These are phyloP conservation scores for Grantiella picta DNA, from an alignment of 2,113 vertebrate species.

Conservation along the genomic window DNA sequence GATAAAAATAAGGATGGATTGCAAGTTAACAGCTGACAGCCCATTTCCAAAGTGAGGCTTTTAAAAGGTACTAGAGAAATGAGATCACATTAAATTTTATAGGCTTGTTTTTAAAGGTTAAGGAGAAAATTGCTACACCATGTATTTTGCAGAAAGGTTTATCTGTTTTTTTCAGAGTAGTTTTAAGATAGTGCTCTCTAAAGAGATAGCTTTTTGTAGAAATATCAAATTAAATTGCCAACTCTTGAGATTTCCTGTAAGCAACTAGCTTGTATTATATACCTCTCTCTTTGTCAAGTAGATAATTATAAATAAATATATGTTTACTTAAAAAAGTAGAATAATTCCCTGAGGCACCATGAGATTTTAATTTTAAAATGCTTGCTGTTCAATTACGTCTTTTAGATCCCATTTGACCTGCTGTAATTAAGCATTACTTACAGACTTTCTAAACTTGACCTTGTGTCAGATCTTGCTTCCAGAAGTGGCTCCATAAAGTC, in stretches of 20 bases:
- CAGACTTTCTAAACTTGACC: background rate
- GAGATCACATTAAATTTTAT: background rate
- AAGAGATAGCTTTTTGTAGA: background rate
- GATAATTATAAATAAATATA: background rate
- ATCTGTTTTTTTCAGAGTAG: background rate
- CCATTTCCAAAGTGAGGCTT: background rate
- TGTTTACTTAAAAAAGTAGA: background rate
- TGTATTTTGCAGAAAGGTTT: background rate
- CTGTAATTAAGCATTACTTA: background rate
- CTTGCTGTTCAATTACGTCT: background rate
- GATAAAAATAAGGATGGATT: background rate
- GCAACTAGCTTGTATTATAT: background rate
- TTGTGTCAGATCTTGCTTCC: background rate
- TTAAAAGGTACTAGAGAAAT: constrained; percentile 13
- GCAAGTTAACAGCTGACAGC: background rate
- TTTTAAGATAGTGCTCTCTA: background rate
- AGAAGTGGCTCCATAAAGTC: background rate
- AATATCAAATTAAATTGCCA: background rate
- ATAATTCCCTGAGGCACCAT: background rate
- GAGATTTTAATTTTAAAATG: background rate
- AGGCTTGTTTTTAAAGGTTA: constrained; percentile 9
- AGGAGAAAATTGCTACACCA: background rate
- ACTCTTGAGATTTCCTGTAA: background rate
- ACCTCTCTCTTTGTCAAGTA: background rate
- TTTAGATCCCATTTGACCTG: background rate